Conservation (phyloP, 2,113 vertebrate species). For the Panurus biarmicus region DNA sequence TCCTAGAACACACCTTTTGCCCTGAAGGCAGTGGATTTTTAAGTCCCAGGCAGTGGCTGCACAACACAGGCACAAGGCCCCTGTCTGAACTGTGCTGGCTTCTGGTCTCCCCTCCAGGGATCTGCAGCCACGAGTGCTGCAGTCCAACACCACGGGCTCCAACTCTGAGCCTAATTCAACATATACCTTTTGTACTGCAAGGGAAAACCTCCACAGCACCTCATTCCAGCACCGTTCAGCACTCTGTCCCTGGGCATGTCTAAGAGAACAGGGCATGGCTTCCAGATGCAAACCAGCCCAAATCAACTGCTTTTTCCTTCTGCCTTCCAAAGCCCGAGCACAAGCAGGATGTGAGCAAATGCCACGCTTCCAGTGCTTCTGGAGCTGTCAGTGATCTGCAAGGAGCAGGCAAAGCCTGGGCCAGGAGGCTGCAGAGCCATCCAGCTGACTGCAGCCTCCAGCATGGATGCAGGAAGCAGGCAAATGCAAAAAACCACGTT, state of each 20-base stretch:
- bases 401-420: not conserved
- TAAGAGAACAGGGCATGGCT: accelerated
- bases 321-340: not conserved
- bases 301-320: not conserved
- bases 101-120: accelerated
- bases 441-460: not conserved
- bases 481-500: not conserved
- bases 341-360: not conserved
- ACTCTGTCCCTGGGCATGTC: not conserved
- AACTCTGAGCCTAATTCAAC: not conserved
- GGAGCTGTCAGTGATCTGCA: not conserved
- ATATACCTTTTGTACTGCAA: not conserved
- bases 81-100: not conserved
- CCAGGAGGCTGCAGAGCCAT: too few species aligned
- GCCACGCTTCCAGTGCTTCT: accelerated
- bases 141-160: accelerated
- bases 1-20: not conserved
- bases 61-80: accelerated
- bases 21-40: not conserved
- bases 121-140: not conserved
- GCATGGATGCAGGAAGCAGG: accelerated
- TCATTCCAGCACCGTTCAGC: not conserved
- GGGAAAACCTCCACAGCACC: not conserved
- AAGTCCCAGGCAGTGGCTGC: not conserved
- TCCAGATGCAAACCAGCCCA: not conserved